Base-by-base conservation (phyloP, 2,888 invertebrate species). In the Tachina lurida region DNA sequence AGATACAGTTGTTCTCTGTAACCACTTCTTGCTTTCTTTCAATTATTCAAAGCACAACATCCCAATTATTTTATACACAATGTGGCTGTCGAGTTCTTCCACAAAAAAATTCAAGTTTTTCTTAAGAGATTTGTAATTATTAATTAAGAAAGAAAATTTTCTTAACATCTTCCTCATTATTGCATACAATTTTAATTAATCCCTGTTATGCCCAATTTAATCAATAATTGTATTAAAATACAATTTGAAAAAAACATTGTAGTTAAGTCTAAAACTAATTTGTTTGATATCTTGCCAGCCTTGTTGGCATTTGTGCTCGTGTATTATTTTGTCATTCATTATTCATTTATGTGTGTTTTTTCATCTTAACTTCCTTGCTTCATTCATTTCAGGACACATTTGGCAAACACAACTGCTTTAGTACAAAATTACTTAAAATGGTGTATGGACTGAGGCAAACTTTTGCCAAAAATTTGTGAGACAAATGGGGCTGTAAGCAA, bases 361-460 rank as follows among this genome's bases (percentile, higher is more conserved):
- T 17, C 54, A 19, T 43, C 2, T 41, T 10, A 56, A 56, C 39
- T 52, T 73, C 45, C 31, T 17, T 31, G 31, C 45, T 73, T 54
- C 39, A 17, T 17, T 31, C 45, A 60, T 56, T 81, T 68, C 31
- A 17, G 68, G 45, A 19, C 17, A 63, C 63, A 70, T 82, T 85
- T 82, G 81, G 77, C 81, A 82, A 75, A 52, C 73, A 77, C 31
- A 81, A 71, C 45, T 56, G 54, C n/a, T 67, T 85, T 58, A 52
- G 17, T 45, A 54, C 31, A 73, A 60, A 74, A 77, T 63, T 67
- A 78, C 70, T 79, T 83, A 71, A 86, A 83, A 86, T 79, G 83
- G 75, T 67, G 86, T 86, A 83, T 79, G 86, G 83, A 62, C 22
- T 75, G 75, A 31, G 83, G 56, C 22, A 79, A 79, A 31, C 62